These are phyloP conservation scores for Pygoscelis antarcticus DNA, from an alignment of 2,113 vertebrate species.

Conservation along the genomic window DNA sequence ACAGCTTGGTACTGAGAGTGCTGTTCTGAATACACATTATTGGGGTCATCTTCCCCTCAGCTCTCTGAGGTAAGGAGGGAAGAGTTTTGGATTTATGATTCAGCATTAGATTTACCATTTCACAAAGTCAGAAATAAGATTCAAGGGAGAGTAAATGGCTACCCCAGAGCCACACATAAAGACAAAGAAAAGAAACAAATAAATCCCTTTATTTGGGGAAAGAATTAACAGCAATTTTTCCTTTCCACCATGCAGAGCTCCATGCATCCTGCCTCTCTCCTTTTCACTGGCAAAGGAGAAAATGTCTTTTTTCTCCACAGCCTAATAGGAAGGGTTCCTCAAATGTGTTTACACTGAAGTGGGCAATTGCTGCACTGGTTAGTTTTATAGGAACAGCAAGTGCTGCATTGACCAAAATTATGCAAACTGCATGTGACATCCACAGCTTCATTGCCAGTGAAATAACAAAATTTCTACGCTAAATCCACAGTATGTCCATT, in stretches of 20 bases:
- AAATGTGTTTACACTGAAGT: not conserved
- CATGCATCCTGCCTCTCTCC: not conserved
- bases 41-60: not conserved
- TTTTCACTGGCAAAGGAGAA: not conserved
- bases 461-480: not conserved
- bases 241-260: not conserved
- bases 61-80: not conserved
- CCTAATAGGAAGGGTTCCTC: not conserved
- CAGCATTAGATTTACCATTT: not conserved
- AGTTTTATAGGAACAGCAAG: not conserved
- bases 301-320: not conserved
- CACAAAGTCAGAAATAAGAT: not conserved
- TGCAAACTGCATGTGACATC: not conserved
- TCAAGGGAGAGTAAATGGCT: not conserved
- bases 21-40: constrained; percentile 18
- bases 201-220: not conserved
- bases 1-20: not conserved
- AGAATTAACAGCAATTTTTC: not conserved
- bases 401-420: not conserved
- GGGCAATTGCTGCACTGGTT: not conserved
- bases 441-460: not conserved
- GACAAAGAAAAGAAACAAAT: not conserved
- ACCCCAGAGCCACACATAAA: not conserved
- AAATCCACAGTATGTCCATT: not conserved
- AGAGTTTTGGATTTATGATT: not conserved